Evolutionary conservation across 1,140 invertebrate genomes (phyloP).

Genomic region (Caerostris extrusa): DNA sequence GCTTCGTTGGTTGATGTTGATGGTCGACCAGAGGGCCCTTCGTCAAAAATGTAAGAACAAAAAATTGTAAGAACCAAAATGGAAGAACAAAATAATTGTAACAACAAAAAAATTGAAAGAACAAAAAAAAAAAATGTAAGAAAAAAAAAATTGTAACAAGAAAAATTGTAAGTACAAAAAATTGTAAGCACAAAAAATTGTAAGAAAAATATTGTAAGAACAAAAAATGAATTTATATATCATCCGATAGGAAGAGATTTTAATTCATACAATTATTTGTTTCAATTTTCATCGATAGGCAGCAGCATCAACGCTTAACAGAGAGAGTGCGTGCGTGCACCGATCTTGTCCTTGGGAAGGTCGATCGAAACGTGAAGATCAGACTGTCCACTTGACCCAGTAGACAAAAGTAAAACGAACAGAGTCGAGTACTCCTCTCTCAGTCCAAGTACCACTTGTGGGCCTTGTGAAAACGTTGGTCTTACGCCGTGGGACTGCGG

Average conservation of each 20-base stretch:
- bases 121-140: no score
- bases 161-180: no score
- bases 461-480: not conserved
- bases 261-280: not conserved
- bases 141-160: no score
- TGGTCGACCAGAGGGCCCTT: no score
- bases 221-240: no score
- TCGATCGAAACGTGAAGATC: not conserved
- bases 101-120: no score
- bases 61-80: no score
- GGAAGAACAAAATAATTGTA: no score
- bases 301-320: not conserved
- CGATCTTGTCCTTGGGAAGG: slow-evolving; percentile 36
- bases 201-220: no score
- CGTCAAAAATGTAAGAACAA: no score
- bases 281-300: not conserved
- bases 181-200: no score
- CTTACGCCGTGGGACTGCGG: not conserved
- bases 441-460: slow-evolving; percentile 9
- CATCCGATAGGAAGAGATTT: not conserved
- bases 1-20: no score
- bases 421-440: not conserved
- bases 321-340: not conserved
- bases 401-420: not conserved
- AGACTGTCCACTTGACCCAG: slow-evolving; percentile 41